These are phyloP conservation scores for Melanostoma mellinum DNA, from an alignment of 2,888 invertebrate genomes.

Conservation along the genomic window DNA sequence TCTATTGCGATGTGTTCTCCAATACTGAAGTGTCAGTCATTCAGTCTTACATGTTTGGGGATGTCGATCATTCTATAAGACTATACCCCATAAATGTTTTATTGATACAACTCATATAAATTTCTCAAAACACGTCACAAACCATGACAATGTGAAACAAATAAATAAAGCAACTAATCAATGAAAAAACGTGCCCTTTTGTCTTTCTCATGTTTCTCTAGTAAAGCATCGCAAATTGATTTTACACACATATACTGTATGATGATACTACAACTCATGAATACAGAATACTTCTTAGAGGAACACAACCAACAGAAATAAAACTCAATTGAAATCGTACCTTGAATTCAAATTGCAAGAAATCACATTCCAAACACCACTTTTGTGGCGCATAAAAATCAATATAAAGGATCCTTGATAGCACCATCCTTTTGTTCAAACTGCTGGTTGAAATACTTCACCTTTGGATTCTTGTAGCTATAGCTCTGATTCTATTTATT, in stretches of 20 bases:
- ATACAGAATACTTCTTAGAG: slow-evolving; percentile 46
- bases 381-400: slow-evolving; percentile 67
- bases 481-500: slow-evolving; percentile 62
- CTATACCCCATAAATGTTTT: no score
- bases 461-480: slow-evolving; percentile 35
- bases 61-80: no score
- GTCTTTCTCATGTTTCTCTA: slow-evolving; percentile 16
- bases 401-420: slow-evolving; percentile 45
- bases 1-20: no score
- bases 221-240: slow-evolving; percentile 35
- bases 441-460: slow-evolving; percentile 26
- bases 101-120: neutral
- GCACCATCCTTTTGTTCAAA: slow-evolving; percentile 20
- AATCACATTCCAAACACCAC: slow-evolving; percentile 63
- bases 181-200: slow-evolving; percentile 35
- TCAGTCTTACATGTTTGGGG: no score
- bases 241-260: slow-evolving; percentile 34
- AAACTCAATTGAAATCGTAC: slow-evolving; percentile 65
- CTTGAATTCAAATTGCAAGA: slow-evolving; percentile 66
- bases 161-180: slow-evolving; percentile 32
- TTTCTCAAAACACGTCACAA: neutral
- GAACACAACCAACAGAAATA: slow-evolving; percentile 39
- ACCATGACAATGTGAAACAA: neutral
- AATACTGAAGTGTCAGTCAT: no score
- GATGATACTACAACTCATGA: slow-evolving; percentile 42